Evolutionary conservation across 1,140 invertebrate species (phyloP), one percentile per base, ranked within the genome.

Genomic region (Trialeurodes vaporariorum): DNA sequence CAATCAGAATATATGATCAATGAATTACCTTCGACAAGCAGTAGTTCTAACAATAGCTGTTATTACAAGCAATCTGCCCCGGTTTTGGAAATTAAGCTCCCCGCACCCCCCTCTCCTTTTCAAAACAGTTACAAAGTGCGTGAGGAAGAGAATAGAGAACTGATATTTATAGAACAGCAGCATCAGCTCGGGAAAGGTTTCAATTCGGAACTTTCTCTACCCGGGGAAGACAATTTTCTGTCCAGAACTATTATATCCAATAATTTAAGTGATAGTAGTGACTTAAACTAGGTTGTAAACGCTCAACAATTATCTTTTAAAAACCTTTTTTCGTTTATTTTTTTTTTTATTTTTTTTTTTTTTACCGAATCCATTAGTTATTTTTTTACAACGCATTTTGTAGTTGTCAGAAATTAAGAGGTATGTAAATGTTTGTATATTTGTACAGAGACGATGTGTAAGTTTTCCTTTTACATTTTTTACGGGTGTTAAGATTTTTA

Each of bases 1-100:
- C 64, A 65, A 49, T 40, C 21, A n/a, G 64, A 65, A 65, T 65
- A 65, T 27, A 25, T 40, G 12, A 21, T 40, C 21, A 2, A 13
- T 9, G 27, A n/a, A 22, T 34, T 2, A 34, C 27, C 64, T 2
- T 12, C 23, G 17, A 63, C 21, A 22, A 63, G 27, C 13, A 25
- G 27, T n/a, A n/a, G n/a, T n/a, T n/a, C n/a, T n/a, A n/a, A n/a
- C n/a, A n/a, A n/a, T n/a, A n/a, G n/a, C n/a, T n/a, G n/a, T n/a
- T 49, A 49, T 17, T 49, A 17, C 17, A 49, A 49, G 34, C 34
- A 49, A 49, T 49, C 17, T 5, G 34, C 17, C 60, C 2, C 5
- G 60, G 25, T 11, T 12, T 9, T 65, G 9, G 5, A 26, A 26
- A 26, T 23, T 23, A 61, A 12, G 11, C n/a, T 61, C 5, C n/a